Evolutionary conservation across 2,888 invertebrate species (phyloP).

Genomic region (Watsonalla cultraria): DNA sequence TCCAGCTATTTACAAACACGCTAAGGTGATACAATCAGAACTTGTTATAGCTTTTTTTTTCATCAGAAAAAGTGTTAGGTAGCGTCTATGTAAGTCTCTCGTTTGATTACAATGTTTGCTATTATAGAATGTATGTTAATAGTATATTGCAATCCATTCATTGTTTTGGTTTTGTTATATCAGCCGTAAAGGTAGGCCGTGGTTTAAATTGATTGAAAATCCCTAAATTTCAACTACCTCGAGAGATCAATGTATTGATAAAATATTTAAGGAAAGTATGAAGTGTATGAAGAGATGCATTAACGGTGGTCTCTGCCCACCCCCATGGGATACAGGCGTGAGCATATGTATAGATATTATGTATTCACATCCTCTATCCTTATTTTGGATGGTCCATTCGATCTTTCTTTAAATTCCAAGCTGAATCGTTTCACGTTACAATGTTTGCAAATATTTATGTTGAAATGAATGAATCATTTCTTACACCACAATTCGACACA

Average conservation of each 20-base stretch:
- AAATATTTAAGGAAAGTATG: no score
- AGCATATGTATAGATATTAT: no score
- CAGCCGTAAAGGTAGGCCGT: no score
- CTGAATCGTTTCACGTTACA: neutral
- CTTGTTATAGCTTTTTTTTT: neutral
- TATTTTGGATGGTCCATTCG: no score
- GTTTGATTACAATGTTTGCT: neutral
- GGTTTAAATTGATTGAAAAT: no score
- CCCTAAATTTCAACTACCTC: no score
- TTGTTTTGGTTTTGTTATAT: no score
- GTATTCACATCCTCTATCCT: no score
- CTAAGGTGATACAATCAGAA: slow-evolving; percentile 18
- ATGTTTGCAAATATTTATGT: neutral
- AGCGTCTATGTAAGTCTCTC: neutral
- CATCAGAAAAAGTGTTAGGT: neutral
- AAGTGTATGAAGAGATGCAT: no score
- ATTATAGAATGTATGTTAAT: neutral
- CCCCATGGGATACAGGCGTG: no score
- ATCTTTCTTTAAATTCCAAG: neutral
- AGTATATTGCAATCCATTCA: neutral
- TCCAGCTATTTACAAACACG: slow-evolving; percentile 23
- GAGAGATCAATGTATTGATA: no score
- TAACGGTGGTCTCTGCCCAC: no score
- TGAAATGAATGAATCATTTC: neutral
- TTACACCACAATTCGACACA: neutral